phyloP scores from a whole-genome alignment of 2,113 vertebrate species.

The Mandrillus leucophaeus region DNA sequence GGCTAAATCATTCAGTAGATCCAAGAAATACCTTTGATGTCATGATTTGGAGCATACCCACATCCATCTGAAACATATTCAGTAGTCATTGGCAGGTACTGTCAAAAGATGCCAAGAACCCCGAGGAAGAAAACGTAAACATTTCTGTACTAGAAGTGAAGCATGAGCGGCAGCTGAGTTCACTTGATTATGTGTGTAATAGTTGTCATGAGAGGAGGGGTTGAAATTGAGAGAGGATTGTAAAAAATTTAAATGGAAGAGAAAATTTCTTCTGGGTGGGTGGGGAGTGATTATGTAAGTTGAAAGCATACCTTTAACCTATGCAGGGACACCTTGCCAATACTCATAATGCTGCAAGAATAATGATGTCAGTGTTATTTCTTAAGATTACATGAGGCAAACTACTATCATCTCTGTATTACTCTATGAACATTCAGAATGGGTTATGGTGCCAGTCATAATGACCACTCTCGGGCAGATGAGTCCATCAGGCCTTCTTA shows the following conservation, averaged over 20 bases:
- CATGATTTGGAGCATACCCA: background rate
- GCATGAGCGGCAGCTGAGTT: background rate
- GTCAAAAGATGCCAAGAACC: background rate
- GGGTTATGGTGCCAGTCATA: background rate
- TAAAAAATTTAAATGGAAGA: background rate
- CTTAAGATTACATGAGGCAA: background rate
- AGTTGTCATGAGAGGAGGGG: background rate
- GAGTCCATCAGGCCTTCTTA: background rate
- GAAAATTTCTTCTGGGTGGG: background rate
- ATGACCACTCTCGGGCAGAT: background rate
- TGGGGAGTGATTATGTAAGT: background rate
- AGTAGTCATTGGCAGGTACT: background rate
- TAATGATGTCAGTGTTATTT: background rate
- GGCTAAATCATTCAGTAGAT: background rate
- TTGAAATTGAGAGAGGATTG: background rate
- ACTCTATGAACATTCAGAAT: background rate
- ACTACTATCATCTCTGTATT: background rate
- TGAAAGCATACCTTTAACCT: background rate
- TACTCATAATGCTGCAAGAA: background rate
- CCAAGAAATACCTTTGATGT: background rate
- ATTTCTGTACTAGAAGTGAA: background rate
- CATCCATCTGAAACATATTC: background rate
- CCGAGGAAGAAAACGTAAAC: background rate
- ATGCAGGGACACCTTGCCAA: background rate
- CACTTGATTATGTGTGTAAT: too few species aligned